These are phyloP conservation scores for Drosophila subobscura DNA, from an alignment of 1,140 invertebrate species.

Conservation along the genomic window DNA sequence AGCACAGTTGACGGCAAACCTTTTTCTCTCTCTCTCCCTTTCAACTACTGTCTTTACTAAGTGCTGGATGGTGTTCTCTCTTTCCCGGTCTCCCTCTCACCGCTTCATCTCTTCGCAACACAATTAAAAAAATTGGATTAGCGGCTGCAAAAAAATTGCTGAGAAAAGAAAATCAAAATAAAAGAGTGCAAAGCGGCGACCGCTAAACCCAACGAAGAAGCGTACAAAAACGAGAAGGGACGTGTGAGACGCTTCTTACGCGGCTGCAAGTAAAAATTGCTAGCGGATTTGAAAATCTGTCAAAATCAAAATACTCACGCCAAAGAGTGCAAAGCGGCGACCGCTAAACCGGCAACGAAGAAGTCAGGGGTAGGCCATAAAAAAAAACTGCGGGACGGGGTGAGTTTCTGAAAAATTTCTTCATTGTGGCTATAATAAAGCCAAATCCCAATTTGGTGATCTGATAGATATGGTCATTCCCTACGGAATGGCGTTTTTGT, in stretches of 20 bases:
- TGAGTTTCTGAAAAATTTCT: too few species aligned
- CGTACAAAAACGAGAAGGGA: too few species aligned
- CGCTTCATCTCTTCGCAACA: slow-evolving; percentile 21
- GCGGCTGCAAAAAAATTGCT: slow-evolving; percentile 34
- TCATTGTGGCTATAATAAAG: too few species aligned
- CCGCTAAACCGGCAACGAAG: slow-evolving; percentile 29
- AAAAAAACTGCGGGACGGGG: too few species aligned
- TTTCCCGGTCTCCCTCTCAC: not conserved
- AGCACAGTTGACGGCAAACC: slow-evolving; percentile 4
- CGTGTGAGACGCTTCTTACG: too few species aligned
- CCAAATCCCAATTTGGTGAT: too few species aligned
- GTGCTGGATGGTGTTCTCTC: slow-evolving; percentile 63
- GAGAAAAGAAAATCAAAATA: slow-evolving; percentile 34
- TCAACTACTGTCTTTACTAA: slow-evolving; percentile 44
- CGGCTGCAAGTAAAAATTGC: too few species aligned
- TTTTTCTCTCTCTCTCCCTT: slow-evolving; percentile 13
- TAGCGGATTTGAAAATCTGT: too few species aligned
- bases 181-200: slow-evolving; percentile 1
- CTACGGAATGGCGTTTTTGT: too few species aligned
- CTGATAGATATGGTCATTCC: too few species aligned
- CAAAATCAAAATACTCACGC: too few species aligned
- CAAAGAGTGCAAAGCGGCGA: slow-evolving; percentile 32
- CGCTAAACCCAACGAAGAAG: slow-evolving; percentile 10
- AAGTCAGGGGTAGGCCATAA: too few species aligned
- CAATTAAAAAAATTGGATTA: slow-evolving; percentile 80